These are phyloP conservation scores for Girardia tigrina DNA, from an alignment of 2,888 invertebrate species.

Conservation along the genomic window DNA sequence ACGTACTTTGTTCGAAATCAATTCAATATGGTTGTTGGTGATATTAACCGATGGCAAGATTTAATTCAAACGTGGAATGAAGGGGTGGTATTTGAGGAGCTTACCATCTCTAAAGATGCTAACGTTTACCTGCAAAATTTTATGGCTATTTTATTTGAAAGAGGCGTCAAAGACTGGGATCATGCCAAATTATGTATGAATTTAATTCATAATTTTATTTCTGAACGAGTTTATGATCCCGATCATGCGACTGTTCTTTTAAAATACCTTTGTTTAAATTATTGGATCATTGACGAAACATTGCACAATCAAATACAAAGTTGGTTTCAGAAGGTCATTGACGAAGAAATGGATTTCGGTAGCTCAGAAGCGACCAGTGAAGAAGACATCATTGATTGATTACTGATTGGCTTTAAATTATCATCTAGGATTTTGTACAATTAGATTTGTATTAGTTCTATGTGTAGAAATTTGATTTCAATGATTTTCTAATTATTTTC, in stretches of 20 bases:
- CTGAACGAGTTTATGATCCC: background rate
- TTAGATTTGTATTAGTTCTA: too few species aligned
- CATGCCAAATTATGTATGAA: background rate
- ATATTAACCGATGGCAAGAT: background rate
- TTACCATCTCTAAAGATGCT: background rate
- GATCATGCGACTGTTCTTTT: background rate
- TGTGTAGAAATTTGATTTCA: too few species aligned
- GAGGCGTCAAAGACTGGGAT: background rate
- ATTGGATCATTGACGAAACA: background rate
- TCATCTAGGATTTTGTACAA: too few species aligned
- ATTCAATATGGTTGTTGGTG: background rate
- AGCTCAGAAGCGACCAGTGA: too few species aligned
- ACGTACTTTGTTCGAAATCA: background rate
- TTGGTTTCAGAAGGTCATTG: background rate
- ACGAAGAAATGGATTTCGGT: background rate
- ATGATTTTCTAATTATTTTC: too few species aligned
- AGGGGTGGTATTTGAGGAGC: background rate
- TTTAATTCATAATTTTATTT: background rate
- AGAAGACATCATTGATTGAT: too few species aligned
- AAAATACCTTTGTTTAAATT: background rate
- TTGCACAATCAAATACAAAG: background rate
- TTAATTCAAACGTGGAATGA: conserved; percentile 6
- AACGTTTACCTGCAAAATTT: background rate
- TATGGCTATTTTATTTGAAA: background rate
- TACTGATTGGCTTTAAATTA: too few species aligned